Evolutionary conservation across 2,888 invertebrate species (phyloP).

Genomic region (Heliconius ethilla): DNA sequence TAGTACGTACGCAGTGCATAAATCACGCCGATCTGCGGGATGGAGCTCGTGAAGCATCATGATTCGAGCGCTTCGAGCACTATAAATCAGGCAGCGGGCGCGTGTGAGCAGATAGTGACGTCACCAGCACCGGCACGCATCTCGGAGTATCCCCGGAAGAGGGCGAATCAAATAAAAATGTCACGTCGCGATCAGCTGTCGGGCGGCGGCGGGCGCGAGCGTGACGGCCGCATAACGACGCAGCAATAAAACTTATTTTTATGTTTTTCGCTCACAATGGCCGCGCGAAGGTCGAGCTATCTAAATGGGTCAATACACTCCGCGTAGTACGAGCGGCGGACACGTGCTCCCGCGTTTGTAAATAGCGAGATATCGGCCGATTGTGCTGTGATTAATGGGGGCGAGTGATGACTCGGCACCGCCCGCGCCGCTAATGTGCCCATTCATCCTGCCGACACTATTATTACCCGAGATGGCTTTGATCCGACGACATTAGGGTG

Average conservation of each 20-base stretch:
- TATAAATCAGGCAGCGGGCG: conserved; percentile 75
- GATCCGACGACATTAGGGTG: conserved; percentile 74
- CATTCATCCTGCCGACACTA: conserved; percentile 79
- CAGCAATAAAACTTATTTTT: conserved; percentile 83
- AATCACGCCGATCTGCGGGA: conserved; percentile 63
- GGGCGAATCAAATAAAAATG: conserved; percentile 82
- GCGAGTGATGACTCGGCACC: conserved; percentile 78
- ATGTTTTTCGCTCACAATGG: conserved; percentile 83
- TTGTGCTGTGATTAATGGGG: conserved; percentile 82
- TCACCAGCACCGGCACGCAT: conserved; percentile 79
- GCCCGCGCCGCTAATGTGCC: conserved; percentile 74
- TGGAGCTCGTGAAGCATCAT: conserved; percentile 52
- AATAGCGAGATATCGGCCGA: conserved; percentile 83
- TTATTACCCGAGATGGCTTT: conserved; percentile 77
- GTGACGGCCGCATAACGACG: conserved; percentile 79
- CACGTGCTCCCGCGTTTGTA: conserved; percentile 82
- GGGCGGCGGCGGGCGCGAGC: conserved; percentile 63
- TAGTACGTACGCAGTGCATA: conserved; percentile 56
- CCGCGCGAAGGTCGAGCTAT: conserved; percentile 82
- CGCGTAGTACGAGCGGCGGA: conserved; percentile 78
- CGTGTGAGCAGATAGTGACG: conserved; percentile 76
- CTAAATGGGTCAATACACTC: conserved; percentile 83
- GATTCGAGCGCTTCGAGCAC: conserved; percentile 59
- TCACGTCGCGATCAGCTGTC: conserved; percentile 82
- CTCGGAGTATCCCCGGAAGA: conserved; percentile 81